Base-by-base conservation (phyloP, 2,888 invertebrate genomes). In the Julus scanicus region DNA sequence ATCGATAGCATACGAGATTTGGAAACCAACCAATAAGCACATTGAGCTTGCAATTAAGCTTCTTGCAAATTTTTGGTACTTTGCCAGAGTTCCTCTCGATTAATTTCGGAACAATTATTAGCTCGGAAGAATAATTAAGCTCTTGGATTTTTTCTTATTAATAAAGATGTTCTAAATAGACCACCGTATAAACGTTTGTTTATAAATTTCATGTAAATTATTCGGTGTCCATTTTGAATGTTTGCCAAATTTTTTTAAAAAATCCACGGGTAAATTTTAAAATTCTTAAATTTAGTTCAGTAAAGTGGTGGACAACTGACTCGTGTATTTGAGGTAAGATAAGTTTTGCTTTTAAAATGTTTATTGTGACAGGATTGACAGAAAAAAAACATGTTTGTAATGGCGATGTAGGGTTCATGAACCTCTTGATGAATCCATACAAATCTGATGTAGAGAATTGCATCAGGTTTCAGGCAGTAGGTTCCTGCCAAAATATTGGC, bases 71-170 rank as follows among this genome's bases (percentile, higher is more conserved):
- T 80, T 80, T 80, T 80, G 37, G 80, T 11, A 80, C 37, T 80
- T 80, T 80, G 37, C 80, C 80, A 80, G 80, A 37, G 29, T 37
- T 80, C 37, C 80, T 80, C 80, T 29, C 80, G 37, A 80, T 80
- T 80, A 80, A 37, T 37, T 80, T 80, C 37, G 37, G 80, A 80
- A 80, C 80, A 80, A 80, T 80, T 80, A 80, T 80, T 39, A 80
- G 80, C 9, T 80, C 80, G 80, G 80, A 80, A 80, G 15, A 29
- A 37, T 80, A 80, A 80, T 80, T 80, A 80, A 80, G 80, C 15
- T 37, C 11, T 29, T 13, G 80, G 4, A 80, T 37, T 80, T 80
- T 80, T 15, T 37, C 37, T 80, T 37, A 37, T 80, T 80, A 37
- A 80, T 80, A 80, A 80, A 80, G 37, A 37, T 3, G 80, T 37